These are phyloP conservation scores for Oreochromis niloticus DNA, from an alignment of 2,113 vertebrate genomes.

Conservation along the genomic window DNA sequence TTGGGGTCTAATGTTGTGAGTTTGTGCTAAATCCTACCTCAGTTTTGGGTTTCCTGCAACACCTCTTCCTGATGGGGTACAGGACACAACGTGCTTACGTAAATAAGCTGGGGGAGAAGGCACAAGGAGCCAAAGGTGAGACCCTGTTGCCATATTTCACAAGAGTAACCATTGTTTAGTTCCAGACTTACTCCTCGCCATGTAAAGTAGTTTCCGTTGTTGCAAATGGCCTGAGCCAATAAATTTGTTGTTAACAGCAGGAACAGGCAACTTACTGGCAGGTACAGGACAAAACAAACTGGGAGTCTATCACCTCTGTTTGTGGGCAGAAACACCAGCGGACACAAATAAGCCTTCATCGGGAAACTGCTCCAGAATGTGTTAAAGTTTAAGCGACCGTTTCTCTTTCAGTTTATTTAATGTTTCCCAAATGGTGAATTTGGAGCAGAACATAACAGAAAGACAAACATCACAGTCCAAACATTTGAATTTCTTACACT, in stretches of 20 bases:
- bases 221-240: slow-evolving; percentile 49
- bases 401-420: background rate
- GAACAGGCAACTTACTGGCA: slow-evolving; percentile 32
- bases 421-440: background rate
- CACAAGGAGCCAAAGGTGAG: slow-evolving; percentile 67
- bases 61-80: slow-evolving; percentile 69
- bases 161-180: slow-evolving; percentile 64
- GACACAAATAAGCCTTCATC: background rate
- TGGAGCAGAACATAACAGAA: background rate
- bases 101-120: slow-evolving; percentile 62
- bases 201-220: slow-evolving; percentile 68
- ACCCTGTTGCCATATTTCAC: slow-evolving; percentile 68
- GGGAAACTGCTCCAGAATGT: background rate
- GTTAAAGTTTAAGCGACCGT: background rate
- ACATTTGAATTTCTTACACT: background rate
- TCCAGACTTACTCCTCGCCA: slow-evolving; percentile 51
- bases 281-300: slow-evolving; percentile 13
- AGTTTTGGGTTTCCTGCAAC: slow-evolving; percentile 64
- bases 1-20: slow-evolving; percentile 43
- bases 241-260: slow-evolving; percentile 53
- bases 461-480: background rate
- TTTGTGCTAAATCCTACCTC: slow-evolving; percentile 40
- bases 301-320: background rate
- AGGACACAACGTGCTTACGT: slow-evolving; percentile 66
- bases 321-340: background rate